Percentiles rank a stretch among this genome's conserved stretches.
phyloP scores from a whole-genome alignment of 2,113 vertebrate species.

The Odontophorus gujanensis region DNA sequence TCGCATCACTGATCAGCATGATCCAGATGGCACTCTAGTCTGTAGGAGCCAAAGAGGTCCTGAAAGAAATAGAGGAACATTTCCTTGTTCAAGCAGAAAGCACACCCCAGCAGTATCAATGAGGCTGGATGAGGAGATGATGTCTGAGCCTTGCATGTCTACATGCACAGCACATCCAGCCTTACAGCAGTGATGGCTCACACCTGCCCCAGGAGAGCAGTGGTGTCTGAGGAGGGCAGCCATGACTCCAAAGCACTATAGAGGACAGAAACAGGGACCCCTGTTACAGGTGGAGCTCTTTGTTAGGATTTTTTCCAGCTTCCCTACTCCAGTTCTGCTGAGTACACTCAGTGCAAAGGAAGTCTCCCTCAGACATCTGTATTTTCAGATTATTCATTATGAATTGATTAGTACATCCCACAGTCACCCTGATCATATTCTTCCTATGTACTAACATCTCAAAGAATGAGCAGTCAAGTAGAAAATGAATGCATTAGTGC shows the following conservation, averaged over 20 bases:
- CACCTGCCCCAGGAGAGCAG: not conserved
- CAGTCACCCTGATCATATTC: constrained; percentile 63
- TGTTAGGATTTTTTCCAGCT: not conserved
- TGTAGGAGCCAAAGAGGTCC: not conserved
- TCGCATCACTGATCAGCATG: not conserved
- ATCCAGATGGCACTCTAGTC: not conserved
- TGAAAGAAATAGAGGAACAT: not conserved
- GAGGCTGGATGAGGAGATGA: not conserved
- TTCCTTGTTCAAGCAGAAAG: not conserved
- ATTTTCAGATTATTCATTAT: constrained; percentile 55
- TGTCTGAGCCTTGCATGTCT: not conserved
- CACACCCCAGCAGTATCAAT: not conserved
- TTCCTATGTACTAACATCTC: constrained; percentile 73
- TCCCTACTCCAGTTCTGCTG: not conserved
- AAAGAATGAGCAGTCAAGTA: constrained; percentile 83
- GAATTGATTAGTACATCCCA: constrained; percentile 49
- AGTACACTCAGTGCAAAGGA: not conserved
- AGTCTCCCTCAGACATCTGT: not conserved
- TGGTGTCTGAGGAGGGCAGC: rapidly evolving
- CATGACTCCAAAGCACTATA: not conserved
- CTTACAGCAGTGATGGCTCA: not conserved
- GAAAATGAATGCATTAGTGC: constrained; percentile 85
- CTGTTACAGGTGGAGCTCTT: not conserved
- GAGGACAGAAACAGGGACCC: no score
- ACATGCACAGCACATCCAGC: not conserved